These are phyloP conservation scores for Erpornis zantholeuca DNA, from an alignment of 2,113 vertebrate genomes.

Conservation along the genomic window DNA sequence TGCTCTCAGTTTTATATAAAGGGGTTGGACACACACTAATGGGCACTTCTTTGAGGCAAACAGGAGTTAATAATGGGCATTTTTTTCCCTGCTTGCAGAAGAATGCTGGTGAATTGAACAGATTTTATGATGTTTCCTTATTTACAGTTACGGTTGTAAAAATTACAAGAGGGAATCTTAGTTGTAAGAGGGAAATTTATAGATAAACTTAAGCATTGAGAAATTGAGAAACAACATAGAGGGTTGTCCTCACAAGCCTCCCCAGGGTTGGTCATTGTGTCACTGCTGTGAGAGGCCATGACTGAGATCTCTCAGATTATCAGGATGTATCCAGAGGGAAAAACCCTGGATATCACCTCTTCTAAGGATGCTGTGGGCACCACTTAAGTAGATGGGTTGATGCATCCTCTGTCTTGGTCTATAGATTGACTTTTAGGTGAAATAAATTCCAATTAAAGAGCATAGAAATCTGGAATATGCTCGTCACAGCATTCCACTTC, in stretches of 20 bases:
- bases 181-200: neutral
- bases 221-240: no score
- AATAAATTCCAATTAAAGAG: neutral
- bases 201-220: neutral
- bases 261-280: neutral
- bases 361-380: neutral
- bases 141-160: neutral
- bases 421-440: neutral
- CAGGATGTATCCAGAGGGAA: neutral
- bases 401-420: neutral
- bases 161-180: neutral
- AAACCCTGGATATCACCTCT: neutral
- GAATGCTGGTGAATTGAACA: neutral
- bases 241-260: neutral
- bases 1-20: neutral
- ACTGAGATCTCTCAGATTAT: neutral
- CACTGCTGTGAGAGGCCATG: neutral
- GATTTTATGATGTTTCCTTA: neutral
- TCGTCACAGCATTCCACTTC: neutral
- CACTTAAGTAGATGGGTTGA: accelerated
- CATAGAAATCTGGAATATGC: neutral
- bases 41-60: neutral
- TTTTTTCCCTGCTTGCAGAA: neutral
- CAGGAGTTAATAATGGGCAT: neutral
- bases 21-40: neutral